Percentiles rank a stretch among this genome's conserved stretches.
Conservation (phyloP, 2,797 vertebrate genomes). For the Phrynocephalus forsythii region DNA sequence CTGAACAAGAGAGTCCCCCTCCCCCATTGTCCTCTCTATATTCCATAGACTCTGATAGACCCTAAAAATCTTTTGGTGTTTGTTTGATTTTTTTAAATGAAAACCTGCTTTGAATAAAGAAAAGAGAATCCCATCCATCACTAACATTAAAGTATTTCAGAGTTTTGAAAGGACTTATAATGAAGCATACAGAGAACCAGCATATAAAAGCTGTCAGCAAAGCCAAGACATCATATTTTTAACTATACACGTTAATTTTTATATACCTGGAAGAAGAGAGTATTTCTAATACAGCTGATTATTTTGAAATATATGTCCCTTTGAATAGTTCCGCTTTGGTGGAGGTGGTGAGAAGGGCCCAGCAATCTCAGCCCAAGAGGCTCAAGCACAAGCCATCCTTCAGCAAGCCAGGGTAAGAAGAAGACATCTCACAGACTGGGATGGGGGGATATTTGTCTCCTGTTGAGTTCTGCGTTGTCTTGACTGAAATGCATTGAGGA, state of each 20-base stretch:
- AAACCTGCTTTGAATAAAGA: not conserved
- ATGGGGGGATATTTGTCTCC: no score
- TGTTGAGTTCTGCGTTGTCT: not conserved
- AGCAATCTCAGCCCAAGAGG: conserved; percentile 92
- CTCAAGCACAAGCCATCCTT: conserved; percentile 98
- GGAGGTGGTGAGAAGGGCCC: conserved; percentile 95
- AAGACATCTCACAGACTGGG: not conserved
- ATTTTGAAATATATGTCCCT: conserved; percentile 37
- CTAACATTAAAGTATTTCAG: not conserved
- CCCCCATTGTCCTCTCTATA: not conserved
- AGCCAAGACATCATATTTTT: not conserved
- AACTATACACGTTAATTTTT: not conserved
- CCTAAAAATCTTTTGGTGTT: not conserved
- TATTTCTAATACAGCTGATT: conserved; percentile 28
- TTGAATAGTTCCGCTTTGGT: conserved; percentile 91
- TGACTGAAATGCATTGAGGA: not conserved
- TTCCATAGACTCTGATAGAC: not conserved
- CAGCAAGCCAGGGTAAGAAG: conserved; percentile 94
- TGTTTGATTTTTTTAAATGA: not conserved
- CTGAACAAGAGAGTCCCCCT: not conserved
- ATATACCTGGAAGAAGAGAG: not conserved
- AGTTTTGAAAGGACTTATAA: not conserved
- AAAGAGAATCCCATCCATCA: not conserved
- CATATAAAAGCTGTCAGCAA: not conserved
- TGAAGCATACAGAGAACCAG: not conserved